phyloP scores from a whole-genome alignment of 37 sponge, comb jelly and placozoan species.

The Beroe forskalii region DNA sequence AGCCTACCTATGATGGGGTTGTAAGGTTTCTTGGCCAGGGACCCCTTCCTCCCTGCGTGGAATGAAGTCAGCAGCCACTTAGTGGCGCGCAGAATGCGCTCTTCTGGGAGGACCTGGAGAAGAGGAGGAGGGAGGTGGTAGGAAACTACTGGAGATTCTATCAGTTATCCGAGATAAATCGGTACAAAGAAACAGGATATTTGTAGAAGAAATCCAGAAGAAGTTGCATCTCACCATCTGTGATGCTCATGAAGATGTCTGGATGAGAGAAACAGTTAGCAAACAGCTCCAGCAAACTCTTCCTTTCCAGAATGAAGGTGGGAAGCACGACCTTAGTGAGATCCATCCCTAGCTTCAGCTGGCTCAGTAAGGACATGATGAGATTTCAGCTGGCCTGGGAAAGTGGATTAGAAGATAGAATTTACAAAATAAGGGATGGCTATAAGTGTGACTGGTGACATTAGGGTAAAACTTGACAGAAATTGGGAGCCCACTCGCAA shows the following conservation, averaged over 20 bases:
- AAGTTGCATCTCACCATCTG: constrained; percentile 57
- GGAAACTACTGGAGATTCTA: too few relatives aligned
- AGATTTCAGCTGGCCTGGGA: too few relatives aligned
- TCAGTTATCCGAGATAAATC: too few relatives aligned
- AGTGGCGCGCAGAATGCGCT: constrained; percentile 35
- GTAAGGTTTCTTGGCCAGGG: constrained; percentile 66
- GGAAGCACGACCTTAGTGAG: constrained; percentile 64
- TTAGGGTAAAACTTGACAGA: too few relatives aligned
- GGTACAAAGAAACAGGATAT: too few relatives aligned
- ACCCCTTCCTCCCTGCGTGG: constrained; percentile 65
- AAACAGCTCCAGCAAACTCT: constrained; percentile 58
- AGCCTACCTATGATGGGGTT: constrained; percentile 61
- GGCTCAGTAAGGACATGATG: constrained; percentile 24
- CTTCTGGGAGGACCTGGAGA: too few relatives aligned
- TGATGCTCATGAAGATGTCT: constrained; percentile 61
- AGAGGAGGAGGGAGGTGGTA: too few relatives aligned
- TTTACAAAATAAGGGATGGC: too few relatives aligned
- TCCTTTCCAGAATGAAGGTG: constrained; percentile 66
- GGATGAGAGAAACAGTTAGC: constrained; percentile 67
- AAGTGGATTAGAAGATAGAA: too few relatives aligned
- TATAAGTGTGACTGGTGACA: too few relatives aligned
- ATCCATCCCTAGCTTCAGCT: constrained; percentile 67
- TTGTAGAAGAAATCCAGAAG: too few relatives aligned
- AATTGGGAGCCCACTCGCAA: too few relatives aligned
- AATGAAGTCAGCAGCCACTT: constrained; percentile 67